These are phyloP conservation scores for Gryllus bimaculatus DNA, from an alignment of 1,140 invertebrate species.

Conservation along the genomic window DNA sequence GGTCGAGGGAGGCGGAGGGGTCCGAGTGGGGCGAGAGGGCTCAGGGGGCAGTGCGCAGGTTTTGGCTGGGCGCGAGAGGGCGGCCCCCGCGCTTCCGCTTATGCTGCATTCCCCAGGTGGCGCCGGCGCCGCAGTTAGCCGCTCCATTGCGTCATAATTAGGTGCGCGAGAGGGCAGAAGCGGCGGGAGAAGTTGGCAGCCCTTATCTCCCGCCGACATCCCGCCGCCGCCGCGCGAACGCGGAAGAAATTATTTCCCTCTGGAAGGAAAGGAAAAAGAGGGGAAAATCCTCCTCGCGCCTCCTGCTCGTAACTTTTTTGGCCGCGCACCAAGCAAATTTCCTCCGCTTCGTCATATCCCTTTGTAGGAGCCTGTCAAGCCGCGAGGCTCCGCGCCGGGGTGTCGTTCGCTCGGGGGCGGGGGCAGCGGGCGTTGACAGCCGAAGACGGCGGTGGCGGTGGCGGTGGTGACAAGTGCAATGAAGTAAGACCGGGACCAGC, in stretches of 20 bases:
- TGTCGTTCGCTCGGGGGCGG: background rate
- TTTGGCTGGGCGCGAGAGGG: background rate
- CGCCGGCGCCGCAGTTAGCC: background rate
- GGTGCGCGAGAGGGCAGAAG: background rate
- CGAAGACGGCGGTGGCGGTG: too few species aligned
- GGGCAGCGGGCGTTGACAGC: too few species aligned
- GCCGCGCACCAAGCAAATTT: background rate
- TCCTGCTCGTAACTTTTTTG: background rate
- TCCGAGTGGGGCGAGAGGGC: too few species aligned
- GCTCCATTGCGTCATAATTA: background rate
- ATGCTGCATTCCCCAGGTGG: constrained; percentile 2
- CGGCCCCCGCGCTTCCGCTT: background rate
- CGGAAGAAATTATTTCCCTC: constrained; percentile 4
- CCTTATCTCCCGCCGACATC: constrained; percentile 2
- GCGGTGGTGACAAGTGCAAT: too few species aligned
- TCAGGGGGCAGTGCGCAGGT: background rate
- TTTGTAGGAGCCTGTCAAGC: background rate
- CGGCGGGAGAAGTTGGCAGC: background rate
- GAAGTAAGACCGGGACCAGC: too few species aligned
- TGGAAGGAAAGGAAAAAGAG: background rate
- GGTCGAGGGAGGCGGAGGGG: background rate
- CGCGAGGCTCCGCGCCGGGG: too few species aligned
- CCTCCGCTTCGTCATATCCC: background rate
- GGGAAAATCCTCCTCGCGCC: background rate
- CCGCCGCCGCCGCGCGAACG: too few species aligned